Evolutionary conservation across 1,140 invertebrate species (phyloP), one percentile per base, ranked within the genome.

Genomic region (Akabosia matsudoensis): DNA sequence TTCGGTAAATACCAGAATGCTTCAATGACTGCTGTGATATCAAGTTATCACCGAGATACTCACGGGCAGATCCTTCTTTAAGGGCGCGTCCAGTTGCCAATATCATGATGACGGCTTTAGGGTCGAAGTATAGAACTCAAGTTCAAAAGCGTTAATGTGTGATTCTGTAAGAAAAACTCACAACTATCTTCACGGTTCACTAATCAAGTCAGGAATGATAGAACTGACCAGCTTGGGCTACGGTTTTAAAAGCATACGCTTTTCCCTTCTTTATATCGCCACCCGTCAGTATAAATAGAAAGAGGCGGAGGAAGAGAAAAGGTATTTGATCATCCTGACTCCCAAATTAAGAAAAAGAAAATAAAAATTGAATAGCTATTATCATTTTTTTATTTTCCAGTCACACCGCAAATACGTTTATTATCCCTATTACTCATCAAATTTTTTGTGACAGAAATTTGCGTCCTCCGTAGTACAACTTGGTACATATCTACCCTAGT

Each of bases 11-110:
- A 31, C 31, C 67, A 30, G 52, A 67, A 75, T 33, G n/a, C n/a
- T 13, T 51, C 10, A 16, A 28, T 10, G 1, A 33, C 54, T 45
- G 13, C 13, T 72, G 64, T 73, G 14, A 22, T n/a, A 26, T 0
- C 33, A 78, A 74, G 33, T 64, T 73, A 70, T 30, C n/a, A 33
- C 34, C 3, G 10, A 73, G 16, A 16, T 1, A 73, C 56, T 73
- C 74, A 78, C 77, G 70, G 4, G 56, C 70, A 24, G 70, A 33
- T 73, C 74, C 77, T 52, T 73, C 74, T 24, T 52, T 61, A 1
- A 78, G 31, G 4, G 77, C 77, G 7, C 77, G 22, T 73, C 77
- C 77, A 10, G 77, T 78, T 33, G 74, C 77, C 22, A 33, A 26
- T 73, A 78, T 78, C 77, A 78, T 78, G 37, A n/a, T n/a, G n/a